Conservation (phyloP, 2,113 vertebrate genomes). For the Macrotis lagotis region DNA sequence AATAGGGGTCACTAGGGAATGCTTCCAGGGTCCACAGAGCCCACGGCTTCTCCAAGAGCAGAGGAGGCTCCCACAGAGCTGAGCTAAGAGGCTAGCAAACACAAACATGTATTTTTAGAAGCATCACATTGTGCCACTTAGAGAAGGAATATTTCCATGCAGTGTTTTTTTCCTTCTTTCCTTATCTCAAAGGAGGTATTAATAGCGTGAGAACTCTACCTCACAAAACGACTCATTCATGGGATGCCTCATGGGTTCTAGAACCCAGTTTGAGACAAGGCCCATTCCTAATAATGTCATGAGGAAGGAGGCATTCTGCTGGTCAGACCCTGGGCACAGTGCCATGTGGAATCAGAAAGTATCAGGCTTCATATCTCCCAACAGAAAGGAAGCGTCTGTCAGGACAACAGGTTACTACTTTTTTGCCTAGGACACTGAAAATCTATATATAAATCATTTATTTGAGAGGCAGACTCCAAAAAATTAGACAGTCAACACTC, state of each 20-base stretch:
- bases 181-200: slow-evolving; percentile 81
- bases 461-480: neutral
- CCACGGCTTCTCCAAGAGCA: slow-evolving; percentile 57
- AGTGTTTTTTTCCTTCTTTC: slow-evolving; percentile 77
- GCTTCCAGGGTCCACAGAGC: neutral
- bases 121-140: slow-evolving; percentile 79
- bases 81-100: slow-evolving; percentile 66
- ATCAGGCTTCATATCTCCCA: neutral
- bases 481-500: neutral
- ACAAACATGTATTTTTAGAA: slow-evolving; percentile 79
- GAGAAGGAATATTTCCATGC: slow-evolving; percentile 81
- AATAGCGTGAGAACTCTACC: slow-evolving; percentile 83
- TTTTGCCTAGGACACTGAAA: neutral
- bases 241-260: slow-evolving; percentile 39
- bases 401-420: neutral
- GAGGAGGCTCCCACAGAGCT: slow-evolving; percentile 69
- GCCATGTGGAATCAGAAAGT: neutral
- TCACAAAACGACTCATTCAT: slow-evolving; percentile 62
- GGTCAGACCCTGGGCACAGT: neutral
- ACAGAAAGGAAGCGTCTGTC: neutral
- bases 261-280: slow-evolving; percentile 40
- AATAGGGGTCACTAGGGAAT: neutral
- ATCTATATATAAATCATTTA: neutral
- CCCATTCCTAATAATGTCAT: slow-evolving; percentile 7
- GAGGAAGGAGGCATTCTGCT: neutral